These are phyloP conservation scores for Myripristis murdjan DNA, from an alignment of 2,797 vertebrate genomes.

Conservation along the genomic window DNA sequence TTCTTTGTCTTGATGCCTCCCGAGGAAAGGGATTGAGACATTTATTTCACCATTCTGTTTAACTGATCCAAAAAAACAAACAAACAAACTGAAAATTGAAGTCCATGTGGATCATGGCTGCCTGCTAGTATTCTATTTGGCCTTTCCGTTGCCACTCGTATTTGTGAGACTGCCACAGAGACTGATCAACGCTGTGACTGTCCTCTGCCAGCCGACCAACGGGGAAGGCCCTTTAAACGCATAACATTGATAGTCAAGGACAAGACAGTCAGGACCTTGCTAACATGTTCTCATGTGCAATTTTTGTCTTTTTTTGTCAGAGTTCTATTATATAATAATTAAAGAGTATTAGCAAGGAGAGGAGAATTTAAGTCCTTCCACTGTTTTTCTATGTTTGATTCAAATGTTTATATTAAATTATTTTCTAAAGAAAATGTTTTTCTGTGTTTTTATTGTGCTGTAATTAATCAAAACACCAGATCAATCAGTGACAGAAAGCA, in stretches of 20 bases:
- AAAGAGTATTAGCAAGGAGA: slow-evolving; percentile 90
- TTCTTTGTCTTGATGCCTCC: slow-evolving; percentile 79
- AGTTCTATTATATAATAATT: slow-evolving; percentile 65
- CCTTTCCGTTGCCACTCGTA: slow-evolving; percentile 83
- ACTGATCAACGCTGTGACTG: slow-evolving; percentile 83
- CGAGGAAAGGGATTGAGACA: slow-evolving; percentile 76
- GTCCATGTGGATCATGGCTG: slow-evolving; percentile 80
- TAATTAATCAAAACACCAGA: background rate
- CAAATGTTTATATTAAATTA: slow-evolving; percentile 89
- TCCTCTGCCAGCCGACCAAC: slow-evolving; percentile 21
- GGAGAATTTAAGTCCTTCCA: slow-evolving; percentile 80
- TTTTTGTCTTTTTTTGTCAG: slow-evolving; percentile 67
- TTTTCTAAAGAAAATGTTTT: slow-evolving; percentile 84
- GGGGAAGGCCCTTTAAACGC: slow-evolving; percentile 81
- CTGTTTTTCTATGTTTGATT: slow-evolving; percentile 88
- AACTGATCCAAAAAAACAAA: slow-evolving; percentile 85
- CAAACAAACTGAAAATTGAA: slow-evolving; percentile 25
- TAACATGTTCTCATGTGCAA: slow-evolving; percentile 89
- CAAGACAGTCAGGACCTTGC: slow-evolving; percentile 68
- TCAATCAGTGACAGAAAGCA: no score
- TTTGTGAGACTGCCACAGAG: slow-evolving; percentile 90
- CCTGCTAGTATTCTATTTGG: slow-evolving; percentile 87
- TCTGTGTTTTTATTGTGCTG: slow-evolving; percentile 42
- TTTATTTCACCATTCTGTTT: slow-evolving; percentile 86
- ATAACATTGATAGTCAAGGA: slow-evolving; percentile 86